Evolutionary conservation across 2,888 invertebrate genomes (phyloP), one percentile per base, ranked within the genome.

Genomic region (Macrophya alboannulata): DNA sequence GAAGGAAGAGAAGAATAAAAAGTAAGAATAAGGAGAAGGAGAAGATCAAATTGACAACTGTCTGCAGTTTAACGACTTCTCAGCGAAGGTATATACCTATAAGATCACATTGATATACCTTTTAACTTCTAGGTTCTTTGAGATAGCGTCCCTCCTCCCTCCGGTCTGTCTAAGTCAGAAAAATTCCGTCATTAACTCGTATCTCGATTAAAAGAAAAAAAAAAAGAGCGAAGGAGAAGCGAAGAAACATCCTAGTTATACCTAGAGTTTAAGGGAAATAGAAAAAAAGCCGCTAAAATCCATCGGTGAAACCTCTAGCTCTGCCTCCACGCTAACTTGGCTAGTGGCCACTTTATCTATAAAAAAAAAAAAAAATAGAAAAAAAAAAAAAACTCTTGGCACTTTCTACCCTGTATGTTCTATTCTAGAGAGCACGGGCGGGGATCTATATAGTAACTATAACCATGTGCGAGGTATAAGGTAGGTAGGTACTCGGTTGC

Each of bases 331-430:
- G 59, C 2, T 81, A 81, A 81, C 51, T 81, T 81, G 81, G 81
- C 59, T 62, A 40, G 62, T 62, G 59, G 81, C 81, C 81, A 81
- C 81, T 81, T 81, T 81, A 81, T 81, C 81, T 81, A 31, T 31
- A 31, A 31, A 31, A 31, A 31, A 31, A 31, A 31, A 31, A 31
- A 31, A 31, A 31, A 31, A 31, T 31, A 31, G 3, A 31, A 31
- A 31, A 31, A 31, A 31, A 31, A 72, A 45, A 81, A 81, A 62
- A 59, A 62, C 81, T 81, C 81, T 81, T 81, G 81, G 81, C 81
- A 81, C 81, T 81, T 81, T 81, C 81, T 59, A 62, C 37, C 31
- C 81, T 62, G n/a, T 40, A 59, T 55, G 48, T 77, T 81, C 81
- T 43, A 81, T 81, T 43, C 81, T 59, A 55, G 55, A 79, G 37